A percentile compares a stretch with the other conserved stretches of the same genome.
phyloP scores from a whole-genome alignment of 1,140 invertebrate genomes.

The Eurytemora carolleeae region DNA sequence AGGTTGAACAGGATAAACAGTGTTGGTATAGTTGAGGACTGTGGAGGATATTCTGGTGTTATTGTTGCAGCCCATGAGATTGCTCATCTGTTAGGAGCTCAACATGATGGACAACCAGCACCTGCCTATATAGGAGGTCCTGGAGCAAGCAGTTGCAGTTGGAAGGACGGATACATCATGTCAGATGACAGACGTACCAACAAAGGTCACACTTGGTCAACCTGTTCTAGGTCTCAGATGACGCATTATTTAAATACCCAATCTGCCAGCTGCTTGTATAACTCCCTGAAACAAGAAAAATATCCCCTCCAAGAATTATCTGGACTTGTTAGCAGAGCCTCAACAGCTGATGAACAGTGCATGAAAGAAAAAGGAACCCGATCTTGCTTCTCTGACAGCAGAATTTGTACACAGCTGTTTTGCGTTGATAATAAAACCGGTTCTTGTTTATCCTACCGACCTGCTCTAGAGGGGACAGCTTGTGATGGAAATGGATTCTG shows the following conservation, averaged over 20 bases:
- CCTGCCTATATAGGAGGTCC: slow-evolving; percentile 1
- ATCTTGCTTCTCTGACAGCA: not conserved
- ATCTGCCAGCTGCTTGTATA: not conserved
- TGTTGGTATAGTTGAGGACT: slow-evolving; percentile 12
- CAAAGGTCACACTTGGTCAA: slow-evolving; percentile 1
- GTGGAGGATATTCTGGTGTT: slow-evolving; percentile 14
- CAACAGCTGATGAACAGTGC: not conserved
- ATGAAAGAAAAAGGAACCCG: not conserved
- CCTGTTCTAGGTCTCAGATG: not conserved
- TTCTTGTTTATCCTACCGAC: not conserved
- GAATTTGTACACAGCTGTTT: not conserved
- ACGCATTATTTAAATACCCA: not conserved
- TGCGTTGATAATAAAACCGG: not conserved
- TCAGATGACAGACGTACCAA: slow-evolving; percentile 6
- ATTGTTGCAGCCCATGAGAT: slow-evolving; percentile 15
- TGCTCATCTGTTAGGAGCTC: slow-evolving; percentile 12
- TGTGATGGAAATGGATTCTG: not conserved
- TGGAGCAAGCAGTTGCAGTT: slow-evolving; percentile 10
- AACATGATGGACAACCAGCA: slow-evolving; percentile 12
- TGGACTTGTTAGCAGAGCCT: not conserved
- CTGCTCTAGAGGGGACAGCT: not conserved
- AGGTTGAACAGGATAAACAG: not conserved
- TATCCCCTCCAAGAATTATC: not conserved
- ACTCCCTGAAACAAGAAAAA: not conserved
- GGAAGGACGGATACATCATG: slow-evolving; percentile 16